Conservation (phyloP, 2,888 invertebrate genomes). For the Anagyrus pseudococci region DNA sequence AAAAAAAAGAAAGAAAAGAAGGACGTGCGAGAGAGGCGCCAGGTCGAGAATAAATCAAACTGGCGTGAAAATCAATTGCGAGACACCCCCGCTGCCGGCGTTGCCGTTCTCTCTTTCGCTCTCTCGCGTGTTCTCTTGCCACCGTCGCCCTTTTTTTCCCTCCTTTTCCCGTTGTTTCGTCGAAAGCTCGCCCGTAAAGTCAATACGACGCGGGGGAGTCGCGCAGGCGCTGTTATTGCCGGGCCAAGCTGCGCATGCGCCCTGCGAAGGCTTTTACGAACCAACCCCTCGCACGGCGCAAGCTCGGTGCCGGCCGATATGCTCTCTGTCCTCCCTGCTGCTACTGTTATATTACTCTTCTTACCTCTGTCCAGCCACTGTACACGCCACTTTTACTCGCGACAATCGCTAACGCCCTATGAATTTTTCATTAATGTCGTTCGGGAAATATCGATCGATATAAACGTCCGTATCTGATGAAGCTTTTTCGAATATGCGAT, state of each 20-base stretch:
- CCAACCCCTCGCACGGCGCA: slow-evolving; percentile 30
- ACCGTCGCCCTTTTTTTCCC: slow-evolving; percentile 9
- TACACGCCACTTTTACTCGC: too few species aligned
- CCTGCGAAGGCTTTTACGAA: too few species aligned
- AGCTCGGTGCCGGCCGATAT: slow-evolving; percentile 1
- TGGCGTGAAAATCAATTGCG: slow-evolving; percentile 58
- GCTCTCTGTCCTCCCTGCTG: too few species aligned
- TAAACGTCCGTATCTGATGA: too few species aligned
- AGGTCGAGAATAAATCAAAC: slow-evolving; percentile 54
- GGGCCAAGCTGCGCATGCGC: slow-evolving; percentile 51
- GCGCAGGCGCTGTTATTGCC: background rate
- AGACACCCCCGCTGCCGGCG: slow-evolving; percentile 46
- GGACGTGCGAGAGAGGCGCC: slow-evolving; percentile 42
- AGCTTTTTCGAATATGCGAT: too few species aligned
- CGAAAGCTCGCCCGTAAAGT: slow-evolving; percentile 49
- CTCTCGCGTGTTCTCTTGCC: slow-evolving; percentile 12
- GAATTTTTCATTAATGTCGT: too few species aligned
- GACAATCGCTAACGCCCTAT: too few species aligned
- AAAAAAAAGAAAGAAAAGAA: slow-evolving; percentile 50
- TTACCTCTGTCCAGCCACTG: too few species aligned
- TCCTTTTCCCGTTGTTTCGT: slow-evolving; percentile 24
- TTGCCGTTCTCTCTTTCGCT: too few species aligned
- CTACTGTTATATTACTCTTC: slow-evolving; percentile 29
- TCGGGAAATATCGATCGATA: too few species aligned
- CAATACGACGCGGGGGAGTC: slow-evolving; percentile 49